Conservation (phyloP, 1,140 invertebrate species). For the Cyrtorhinus lividipennis region DNA sequence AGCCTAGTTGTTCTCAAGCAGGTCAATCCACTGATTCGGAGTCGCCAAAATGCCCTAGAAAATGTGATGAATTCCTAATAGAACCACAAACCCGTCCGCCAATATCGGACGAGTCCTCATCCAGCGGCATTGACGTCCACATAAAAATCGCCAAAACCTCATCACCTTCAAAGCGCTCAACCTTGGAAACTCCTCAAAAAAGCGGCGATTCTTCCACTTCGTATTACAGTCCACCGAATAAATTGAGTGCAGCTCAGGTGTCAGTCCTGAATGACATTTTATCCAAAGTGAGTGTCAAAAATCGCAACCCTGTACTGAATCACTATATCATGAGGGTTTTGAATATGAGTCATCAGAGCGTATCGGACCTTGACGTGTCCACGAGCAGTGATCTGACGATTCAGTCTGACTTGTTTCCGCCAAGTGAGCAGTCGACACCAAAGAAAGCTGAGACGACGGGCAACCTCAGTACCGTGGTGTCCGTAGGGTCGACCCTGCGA, state of each 20-base stretch:
- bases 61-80: too few species aligned
- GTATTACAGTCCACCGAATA: conserved; percentile 13
- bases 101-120: neutral
- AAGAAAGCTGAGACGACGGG: neutral
- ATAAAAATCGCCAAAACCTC: neutral
- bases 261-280: conserved; percentile 10
- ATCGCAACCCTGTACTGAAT: conserved; percentile 12
- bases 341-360: conserved; percentile 6
- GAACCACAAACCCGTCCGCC: too few species aligned
- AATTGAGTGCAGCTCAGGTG: conserved; percentile 13
- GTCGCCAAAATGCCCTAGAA: too few species aligned
- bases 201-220: conserved; percentile 12
- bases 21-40: too few species aligned
- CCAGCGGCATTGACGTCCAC: neutral
- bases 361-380: conserved; percentile 13
- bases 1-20: too few species aligned
- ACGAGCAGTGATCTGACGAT: conserved; percentile 13
- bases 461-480: neutral
- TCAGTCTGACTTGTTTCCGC: neutral
- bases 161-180: too few species aligned
- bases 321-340: conserved; percentile 10
- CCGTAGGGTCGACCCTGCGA: neutral
- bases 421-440: neutral
- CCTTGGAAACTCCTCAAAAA: neutral
- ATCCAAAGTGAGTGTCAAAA: conserved; percentile 2